These are phyloP conservation scores for Stichodactyla mertensii DNA, from an alignment of 64 coral and sea anemone genomes.

Conservation along the genomic window DNA sequence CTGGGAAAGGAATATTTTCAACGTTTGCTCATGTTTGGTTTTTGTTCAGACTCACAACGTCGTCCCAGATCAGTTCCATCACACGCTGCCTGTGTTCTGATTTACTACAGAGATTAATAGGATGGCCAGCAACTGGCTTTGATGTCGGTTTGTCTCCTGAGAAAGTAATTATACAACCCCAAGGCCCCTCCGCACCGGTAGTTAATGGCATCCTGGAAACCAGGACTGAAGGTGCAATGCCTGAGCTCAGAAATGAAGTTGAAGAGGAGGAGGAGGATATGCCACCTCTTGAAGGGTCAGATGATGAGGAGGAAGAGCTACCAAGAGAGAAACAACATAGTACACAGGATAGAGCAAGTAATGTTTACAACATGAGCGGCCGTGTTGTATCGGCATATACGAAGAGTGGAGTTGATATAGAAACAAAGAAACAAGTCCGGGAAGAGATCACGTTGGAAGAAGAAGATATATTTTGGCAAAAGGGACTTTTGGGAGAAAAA, in stretches of 20 bases:
- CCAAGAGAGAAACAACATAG: too few relatives aligned
- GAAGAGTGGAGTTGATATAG: too few relatives aligned
- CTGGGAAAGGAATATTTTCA: too few relatives aligned
- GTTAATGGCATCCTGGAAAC: slow-evolving; percentile 1
- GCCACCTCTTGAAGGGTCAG: slow-evolving; percentile 64
- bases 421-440: too few relatives aligned
- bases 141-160: neutral
- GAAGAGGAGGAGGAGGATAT: slow-evolving; percentile 36
- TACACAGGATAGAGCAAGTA: neutral
- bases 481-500: too few relatives aligned
- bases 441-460: too few relatives aligned
- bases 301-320: slow-evolving; percentile 37
- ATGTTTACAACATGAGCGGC: too few relatives aligned
- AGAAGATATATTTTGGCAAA: too few relatives aligned
- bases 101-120: slow-evolving; percentile 73
- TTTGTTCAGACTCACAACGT: neutral
- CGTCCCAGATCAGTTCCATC: slow-evolving; percentile 18
- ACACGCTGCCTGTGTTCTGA: slow-evolving; percentile 67
- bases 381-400: too few relatives aligned
- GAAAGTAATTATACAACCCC: neutral
- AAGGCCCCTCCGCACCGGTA: slow-evolving; percentile 12
- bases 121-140: slow-evolving; percentile 48
- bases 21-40: neutral
- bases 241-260: neutral
- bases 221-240: neutral